phyloP scores from a whole-genome alignment of 2,797 vertebrate species.

The Lacerta agilis region DNA sequence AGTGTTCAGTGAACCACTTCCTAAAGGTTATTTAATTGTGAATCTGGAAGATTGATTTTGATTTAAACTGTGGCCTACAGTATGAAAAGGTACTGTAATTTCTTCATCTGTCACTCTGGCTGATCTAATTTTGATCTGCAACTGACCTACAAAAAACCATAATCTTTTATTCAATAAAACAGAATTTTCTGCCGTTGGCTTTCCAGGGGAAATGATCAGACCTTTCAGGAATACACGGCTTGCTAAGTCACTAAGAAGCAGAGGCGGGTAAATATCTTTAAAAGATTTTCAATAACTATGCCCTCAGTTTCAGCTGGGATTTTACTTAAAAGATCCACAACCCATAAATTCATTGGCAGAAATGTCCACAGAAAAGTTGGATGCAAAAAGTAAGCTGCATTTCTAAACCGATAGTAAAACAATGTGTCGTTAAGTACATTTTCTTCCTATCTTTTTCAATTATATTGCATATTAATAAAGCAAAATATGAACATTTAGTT shows the following conservation, averaged over 20 bases:
- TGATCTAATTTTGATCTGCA: slow-evolving; percentile 18
- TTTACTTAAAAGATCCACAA: background rate
- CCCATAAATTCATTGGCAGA: background rate
- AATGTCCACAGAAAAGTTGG: background rate
- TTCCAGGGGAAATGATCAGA: background rate
- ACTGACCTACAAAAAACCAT: background rate
- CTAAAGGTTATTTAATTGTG: background rate
- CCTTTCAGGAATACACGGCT: background rate
- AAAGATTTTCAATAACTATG: slow-evolving; percentile 34
- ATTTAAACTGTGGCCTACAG: slow-evolving; percentile 25
- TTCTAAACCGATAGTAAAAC: background rate
- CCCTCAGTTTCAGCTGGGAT: background rate
- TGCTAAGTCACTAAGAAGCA: background rate
- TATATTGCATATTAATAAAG: background rate
- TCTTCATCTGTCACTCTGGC: background rate
- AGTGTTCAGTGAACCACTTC: background rate
- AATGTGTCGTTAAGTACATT: background rate
- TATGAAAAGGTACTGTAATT: background rate
- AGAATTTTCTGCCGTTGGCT: background rate
- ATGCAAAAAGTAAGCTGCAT: background rate
- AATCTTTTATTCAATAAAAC: slow-evolving; percentile 21
- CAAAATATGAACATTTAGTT: background rate
- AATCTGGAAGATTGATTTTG: background rate
- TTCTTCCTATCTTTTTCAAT: background rate
- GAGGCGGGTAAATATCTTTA: background rate